Base-by-base conservation (phyloP, 2,113 vertebrate genomes). In the Pogonocichla stellata region DNA sequence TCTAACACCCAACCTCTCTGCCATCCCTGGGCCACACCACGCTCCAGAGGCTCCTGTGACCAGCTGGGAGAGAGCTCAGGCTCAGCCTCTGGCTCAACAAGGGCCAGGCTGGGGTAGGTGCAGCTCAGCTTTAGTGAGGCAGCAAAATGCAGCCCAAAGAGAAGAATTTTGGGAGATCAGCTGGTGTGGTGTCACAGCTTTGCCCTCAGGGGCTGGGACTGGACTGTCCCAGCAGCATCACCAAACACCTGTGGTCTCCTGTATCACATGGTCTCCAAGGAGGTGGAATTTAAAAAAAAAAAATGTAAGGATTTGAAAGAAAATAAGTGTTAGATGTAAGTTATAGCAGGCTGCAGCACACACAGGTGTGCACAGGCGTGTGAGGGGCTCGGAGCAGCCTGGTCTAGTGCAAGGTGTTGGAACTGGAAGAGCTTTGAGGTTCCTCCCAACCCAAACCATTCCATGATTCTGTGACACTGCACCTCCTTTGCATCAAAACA, bases 151-250 rank as follows among this genome's bases (percentile, higher is more conserved):
- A 56, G 33, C 66, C n/a, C 10, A 7, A 38, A 48, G n/a, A 51
- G n/a, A 12, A 45, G 33, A 38, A 38, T 66, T 89, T 19, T 17
- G 18, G 43, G 43, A 45, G 43, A 45, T 45, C 19, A 45, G 19
- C 43, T 45, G 19, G 43, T 6, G n/a, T 23, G 29, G 1, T 24
- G 56, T 25, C 36, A 28, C 8, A 74, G 47, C 42, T 33, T 64
- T 1, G 1, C 20, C 42, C 28, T 9, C 56, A 12, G 3, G 1
- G 47, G 25, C 14, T 70, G 72, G 48, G 45, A 12, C 11, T 2
- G 0, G 71, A 8, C 33, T 5, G 0, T 26, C 25, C 72, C 1
- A 0, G 43, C 47, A 45, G 29, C 0, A 0, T 14, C 79, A 28
- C 38, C 3, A 1, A 65, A 24, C 34, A 26, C 6, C 48, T 5